These are phyloP conservation scores for Mormyrus proboscirostris DNA, from an alignment of 2,797 vertebrate genomes.

Conservation along the genomic window DNA sequence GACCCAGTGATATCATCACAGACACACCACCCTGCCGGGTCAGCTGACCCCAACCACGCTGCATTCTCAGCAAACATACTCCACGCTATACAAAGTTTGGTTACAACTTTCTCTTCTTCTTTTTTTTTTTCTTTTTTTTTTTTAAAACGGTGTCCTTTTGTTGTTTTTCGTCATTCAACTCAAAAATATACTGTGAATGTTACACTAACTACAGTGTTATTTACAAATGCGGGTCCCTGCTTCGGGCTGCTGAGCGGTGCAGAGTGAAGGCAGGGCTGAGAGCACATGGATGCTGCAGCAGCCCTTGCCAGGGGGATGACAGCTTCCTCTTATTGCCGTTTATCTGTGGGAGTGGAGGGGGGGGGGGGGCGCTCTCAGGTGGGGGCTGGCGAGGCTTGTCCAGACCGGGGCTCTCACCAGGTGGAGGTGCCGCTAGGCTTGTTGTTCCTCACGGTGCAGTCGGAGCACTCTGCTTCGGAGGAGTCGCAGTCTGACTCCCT, in stretches of 20 bases:
- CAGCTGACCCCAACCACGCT: conserved; percentile 18
- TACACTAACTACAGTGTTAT: conserved; percentile 85
- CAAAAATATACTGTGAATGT: conserved; percentile 94
- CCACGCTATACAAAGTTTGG: conserved; percentile 72
- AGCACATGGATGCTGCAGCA: conserved; percentile 25
- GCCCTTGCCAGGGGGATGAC: conserved; percentile 9
- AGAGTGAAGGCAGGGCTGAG: conserved; percentile 19
- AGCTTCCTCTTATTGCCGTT: conserved; percentile 34
- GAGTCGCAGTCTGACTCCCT: conserved; percentile 88
- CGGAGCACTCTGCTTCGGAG: conserved; percentile 93
- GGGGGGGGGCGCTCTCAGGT: too few relatives aligned
- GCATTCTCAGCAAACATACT: conserved; percentile 48
- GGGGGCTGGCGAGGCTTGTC: conserved; percentile 5
- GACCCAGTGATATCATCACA: conserved; percentile 6
- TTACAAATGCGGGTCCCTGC: conserved; percentile 89
- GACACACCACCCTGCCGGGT: conserved; percentile 13
- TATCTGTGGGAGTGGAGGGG: not conserved
- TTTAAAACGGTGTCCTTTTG: not conserved
- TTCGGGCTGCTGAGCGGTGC: conserved; percentile 83
- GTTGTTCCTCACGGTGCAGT: conserved; percentile 92
- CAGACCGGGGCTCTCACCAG: conserved; percentile 68
- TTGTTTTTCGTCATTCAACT: conserved; percentile 14
- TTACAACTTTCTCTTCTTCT: not conserved
- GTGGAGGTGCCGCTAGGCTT: conserved; percentile 83
- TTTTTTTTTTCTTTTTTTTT: not conserved